Conservation (phyloP, 2,113 vertebrate genomes). For the Gobiocypris rarus region DNA sequence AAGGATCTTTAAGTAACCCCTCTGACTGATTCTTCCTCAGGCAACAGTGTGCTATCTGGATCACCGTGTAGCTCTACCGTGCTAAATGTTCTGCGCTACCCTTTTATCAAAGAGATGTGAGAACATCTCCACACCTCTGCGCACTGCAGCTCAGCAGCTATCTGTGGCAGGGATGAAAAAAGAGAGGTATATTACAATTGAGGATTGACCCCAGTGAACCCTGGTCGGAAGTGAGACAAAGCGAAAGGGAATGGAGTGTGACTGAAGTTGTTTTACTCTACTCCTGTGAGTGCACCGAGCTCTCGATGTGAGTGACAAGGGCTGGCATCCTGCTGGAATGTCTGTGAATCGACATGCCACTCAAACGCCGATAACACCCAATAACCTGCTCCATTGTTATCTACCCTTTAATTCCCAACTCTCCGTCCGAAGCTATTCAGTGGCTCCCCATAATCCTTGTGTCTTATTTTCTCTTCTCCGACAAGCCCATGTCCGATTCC, state of each 20-base stretch:
- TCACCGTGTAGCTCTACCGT: not conserved
- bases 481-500: constrained; percentile 54
- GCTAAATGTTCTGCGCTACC: constrained; percentile 27
- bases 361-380: constrained; percentile 60
- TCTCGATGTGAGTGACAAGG: constrained; percentile 49
- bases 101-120: constrained; percentile 24
- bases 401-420: constrained; percentile 63
- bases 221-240: constrained; percentile 33
- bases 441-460: constrained; percentile 58
- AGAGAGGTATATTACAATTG: constrained; percentile 29
- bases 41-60: constrained; percentile 15
- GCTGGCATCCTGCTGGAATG: constrained; percentile 46
- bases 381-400: constrained; percentile 65
- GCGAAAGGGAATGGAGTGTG: constrained; percentile 34
- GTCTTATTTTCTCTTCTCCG: constrained; percentile 55
- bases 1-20: not conserved
- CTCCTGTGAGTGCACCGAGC: constrained; percentile 25
- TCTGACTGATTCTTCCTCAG: constrained; percentile 5
- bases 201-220: constrained; percentile 32
- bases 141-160: not conserved
- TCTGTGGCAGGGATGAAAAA: constrained; percentile 24
- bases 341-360: constrained; percentile 56
- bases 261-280: constrained; percentile 38
- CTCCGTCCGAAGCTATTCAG: constrained; percentile 58
- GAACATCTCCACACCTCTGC: constrained; percentile 22